phyloP scores from a whole-genome alignment of 35 echinoderm and acorn worm genomes.

The Ophioderma brevispina region DNA sequence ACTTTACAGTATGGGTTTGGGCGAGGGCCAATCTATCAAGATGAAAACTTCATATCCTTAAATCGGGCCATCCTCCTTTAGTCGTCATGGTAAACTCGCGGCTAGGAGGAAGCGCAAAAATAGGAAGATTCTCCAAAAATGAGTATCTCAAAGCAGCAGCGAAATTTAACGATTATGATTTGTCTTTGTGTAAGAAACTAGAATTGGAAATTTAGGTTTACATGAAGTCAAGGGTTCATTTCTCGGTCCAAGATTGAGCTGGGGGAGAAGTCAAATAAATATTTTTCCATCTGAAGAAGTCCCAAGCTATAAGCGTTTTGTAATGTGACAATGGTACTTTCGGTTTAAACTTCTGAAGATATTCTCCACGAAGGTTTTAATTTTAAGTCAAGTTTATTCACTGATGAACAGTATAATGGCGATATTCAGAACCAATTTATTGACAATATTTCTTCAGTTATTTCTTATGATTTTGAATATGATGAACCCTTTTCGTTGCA shows the following conservation, averaged over 20 bases:
- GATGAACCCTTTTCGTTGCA: not conserved
- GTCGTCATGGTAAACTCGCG: not conserved
- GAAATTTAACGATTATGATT: no score
- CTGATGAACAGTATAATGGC: not conserved
- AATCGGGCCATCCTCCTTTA: no score
- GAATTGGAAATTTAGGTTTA: not conserved
- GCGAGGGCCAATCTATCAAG: no score
- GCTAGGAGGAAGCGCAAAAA: not conserved
- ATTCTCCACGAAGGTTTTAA: conserved; percentile 27
- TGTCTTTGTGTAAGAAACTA: no score
- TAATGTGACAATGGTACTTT: not conserved
- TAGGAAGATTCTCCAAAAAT: no score
- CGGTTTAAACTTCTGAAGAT: conserved; percentile 24
- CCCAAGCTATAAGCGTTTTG: conserved; percentile 31
- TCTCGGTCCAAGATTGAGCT: conserved; percentile 37
- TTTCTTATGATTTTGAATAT: not conserved
- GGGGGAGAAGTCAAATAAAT: conserved; percentile 33
- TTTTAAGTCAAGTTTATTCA: conserved; percentile 31
- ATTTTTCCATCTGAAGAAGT: conserved; percentile 32
- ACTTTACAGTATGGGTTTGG: no score
- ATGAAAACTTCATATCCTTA: no score
- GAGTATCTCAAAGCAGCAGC: no score
- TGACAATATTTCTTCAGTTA: not conserved
- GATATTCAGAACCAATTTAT: conserved; percentile 15
- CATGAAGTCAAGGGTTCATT: conserved; percentile 25